Conservation (phyloP, 1,140 invertebrate species). For the Scaptodrosophila lebanonensis region DNA sequence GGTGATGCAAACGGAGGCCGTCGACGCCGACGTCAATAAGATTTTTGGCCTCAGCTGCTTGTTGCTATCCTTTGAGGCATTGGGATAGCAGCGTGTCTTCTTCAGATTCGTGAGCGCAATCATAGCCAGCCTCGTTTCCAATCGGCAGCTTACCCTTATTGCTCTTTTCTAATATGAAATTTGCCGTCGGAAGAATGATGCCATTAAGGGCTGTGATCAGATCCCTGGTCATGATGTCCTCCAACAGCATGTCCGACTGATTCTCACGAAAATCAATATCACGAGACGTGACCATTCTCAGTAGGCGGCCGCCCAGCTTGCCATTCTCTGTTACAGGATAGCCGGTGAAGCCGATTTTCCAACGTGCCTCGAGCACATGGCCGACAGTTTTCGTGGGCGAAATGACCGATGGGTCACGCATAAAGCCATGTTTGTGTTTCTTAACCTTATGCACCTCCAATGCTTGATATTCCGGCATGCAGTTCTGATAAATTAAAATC, state of each 20-base stretch:
- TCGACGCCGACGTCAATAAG: no score
- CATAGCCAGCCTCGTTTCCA: conserved; percentile 92
- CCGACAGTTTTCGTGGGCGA: conserved; percentile 89
- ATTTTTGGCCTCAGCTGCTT: no score
- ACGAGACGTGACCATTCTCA: conserved; percentile 98
- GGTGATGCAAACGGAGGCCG: no score
- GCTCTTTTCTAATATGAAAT: conserved; percentile 95
- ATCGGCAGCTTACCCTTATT: conserved; percentile 99
- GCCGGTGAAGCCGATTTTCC: conserved; percentile 96
- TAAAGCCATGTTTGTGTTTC: conserved; percentile 99
- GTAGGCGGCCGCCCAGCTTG: conserved; percentile 92
- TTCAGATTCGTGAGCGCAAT: conserved; percentile 99
- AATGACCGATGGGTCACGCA: conserved; percentile 95
- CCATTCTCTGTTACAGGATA: conserved; percentile 97
- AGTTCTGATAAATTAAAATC: conserved; percentile 99
- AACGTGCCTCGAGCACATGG: conserved; percentile 94
- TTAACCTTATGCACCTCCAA: conserved; percentile 99
- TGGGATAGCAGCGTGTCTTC: conserved; percentile 97
- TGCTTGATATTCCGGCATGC: conserved; percentile 95
- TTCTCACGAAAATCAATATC: conserved; percentile 96
- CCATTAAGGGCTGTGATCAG: conserved; percentile 92
- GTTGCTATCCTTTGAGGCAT: conserved; percentile 98
- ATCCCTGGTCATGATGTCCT: conserved; percentile 94
- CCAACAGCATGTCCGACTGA: conserved; percentile 81
- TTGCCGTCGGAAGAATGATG: conserved; percentile 94